Base-by-base conservation (phyloP, 2,888 invertebrate genomes). In the Blastobasis lacticolella region DNA sequence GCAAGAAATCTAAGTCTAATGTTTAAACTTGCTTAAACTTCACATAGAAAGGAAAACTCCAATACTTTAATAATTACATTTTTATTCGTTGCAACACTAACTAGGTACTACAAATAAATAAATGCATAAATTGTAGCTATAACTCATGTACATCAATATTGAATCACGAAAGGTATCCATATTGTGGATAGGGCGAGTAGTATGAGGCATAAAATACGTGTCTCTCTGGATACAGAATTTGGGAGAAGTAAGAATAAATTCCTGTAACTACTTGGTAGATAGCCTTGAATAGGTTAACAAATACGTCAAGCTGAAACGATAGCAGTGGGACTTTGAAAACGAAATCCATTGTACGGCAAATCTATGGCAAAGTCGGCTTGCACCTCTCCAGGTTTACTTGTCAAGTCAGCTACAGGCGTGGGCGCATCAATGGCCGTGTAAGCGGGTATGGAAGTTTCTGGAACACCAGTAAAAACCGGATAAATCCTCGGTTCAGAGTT, bases 301-400 rank as follows among this genome's bases (percentile, higher is more conserved):
- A 81, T 44, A 81, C 68, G 62, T 84, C 77, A 87, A 87, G 85
- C 61, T 86, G 85, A 75, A 88, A 88, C 60, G 80, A 86, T 67
- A 87, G 85, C 62, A 88, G 79, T 64, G 87, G 87, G 75, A 86
- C 73, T 81, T 85, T 86, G 87, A 88, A 85, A 87, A 62, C 69
- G 83, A 75, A 88, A 77, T 62, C 83, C 73, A 78, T 88, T 88
- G 59, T 81, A 87, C 7, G 89, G 89, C 38, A 89, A 63, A 59
- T 89, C 88, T 57, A 89, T 57, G 1, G 88, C 69, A 56, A 86
- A 88, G 59, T 89, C 88, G 0, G 88, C 87, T 57, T 88, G 87
- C 0, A 89, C 84, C 55, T 88, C 88, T 0, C 82, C 81, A 1
- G 88, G 88, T 49, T 61, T 71, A 4, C 84, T 82, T 0, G 84